Base-by-base conservation (phyloP, 2,113 vertebrate species). In the Oenanthe oenanthe region DNA sequence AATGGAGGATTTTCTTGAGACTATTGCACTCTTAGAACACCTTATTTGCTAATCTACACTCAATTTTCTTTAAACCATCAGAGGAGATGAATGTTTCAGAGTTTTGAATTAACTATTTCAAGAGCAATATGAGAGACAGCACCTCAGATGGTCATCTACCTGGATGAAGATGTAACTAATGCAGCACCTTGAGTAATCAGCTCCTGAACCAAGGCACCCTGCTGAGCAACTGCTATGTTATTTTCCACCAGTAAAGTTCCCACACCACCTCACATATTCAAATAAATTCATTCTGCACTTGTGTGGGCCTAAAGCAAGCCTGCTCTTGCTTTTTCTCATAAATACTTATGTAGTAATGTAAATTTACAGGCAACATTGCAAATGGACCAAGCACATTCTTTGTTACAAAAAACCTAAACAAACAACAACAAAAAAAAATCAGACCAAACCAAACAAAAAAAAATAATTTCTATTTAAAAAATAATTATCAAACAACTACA, bases 311-410 rank as follows among this genome's bases (percentile, higher is more conserved):
- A 81, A 86, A 89, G 32, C 48, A 85, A 92, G 57, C 34, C 65
- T 48, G 61, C 25, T 81, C 36, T 68, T 81, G 47, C 81, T 85
- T 74, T 91, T 87, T 80, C 76, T 94, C 87, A 90, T 90, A 97
- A 96, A 93, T 92, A 96, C 86, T 96, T 92, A 82, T 56, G 66
- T 71, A 84, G 70, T 16, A 93, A 75, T 3, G 14, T 85, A 91
- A 91, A 92, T 92, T 93, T 84, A 56, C 71, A 57, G 5, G 17
- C 38, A 79, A 50, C 18, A 12, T 32, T 83, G 56, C 38, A 91
- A 96, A 88, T 1, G 19, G 77, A 65, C 48, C 66, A 84, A 62
- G 40, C 2, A 38, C 1, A 1, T 31, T 53, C 8, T 74, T 77
- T 74, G 15, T 45, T 38, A 71, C 43, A 50, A 91, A 57, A 34